Evolutionary conservation across 2,888 invertebrate genomes (phyloP).

Genomic region (Drosophila quinaria): DNA sequence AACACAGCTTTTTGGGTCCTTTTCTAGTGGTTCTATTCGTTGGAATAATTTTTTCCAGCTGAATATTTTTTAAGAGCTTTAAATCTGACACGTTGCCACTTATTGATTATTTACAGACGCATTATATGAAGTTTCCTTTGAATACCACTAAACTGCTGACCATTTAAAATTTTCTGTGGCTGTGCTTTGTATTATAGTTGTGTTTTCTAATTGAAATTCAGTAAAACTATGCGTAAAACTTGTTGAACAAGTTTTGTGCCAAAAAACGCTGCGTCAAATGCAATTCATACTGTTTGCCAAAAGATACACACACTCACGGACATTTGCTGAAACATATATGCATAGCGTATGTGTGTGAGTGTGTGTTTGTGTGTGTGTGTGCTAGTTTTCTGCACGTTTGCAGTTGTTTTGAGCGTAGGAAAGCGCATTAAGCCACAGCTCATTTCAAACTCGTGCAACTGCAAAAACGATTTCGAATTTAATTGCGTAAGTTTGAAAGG

Average conservation of each 20-base stretch:
- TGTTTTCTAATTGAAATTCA: conserved; percentile 67
- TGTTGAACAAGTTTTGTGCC: conserved; percentile 42
- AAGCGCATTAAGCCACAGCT: conserved; percentile 42
- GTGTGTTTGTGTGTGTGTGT: not conserved
- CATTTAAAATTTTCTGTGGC: conserved; percentile 2
- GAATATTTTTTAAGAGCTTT: not conserved
- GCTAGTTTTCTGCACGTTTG: conserved; percentile 21
- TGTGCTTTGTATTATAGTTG: conserved; percentile 7
- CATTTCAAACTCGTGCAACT: conserved; percentile 25
- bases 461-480: conserved; percentile 14
- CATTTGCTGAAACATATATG: not conserved
- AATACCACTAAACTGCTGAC: not conserved
- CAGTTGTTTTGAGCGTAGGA: conserved; percentile 25
- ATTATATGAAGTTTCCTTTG: conserved; percentile 15
- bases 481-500: conserved; percentile 29
- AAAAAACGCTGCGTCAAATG: conserved; percentile 39
- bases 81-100: not conserved
- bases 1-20: not conserved
- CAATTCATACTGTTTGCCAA: conserved; percentile 43
- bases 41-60: not conserved
- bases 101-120: not conserved
- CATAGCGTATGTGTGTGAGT: conserved; percentile 3
- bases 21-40: not conserved
- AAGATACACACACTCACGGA: conserved; percentile 14
- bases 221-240: conserved; percentile 66